phyloP scores from a whole-genome alignment of 2,888 invertebrate species.

The Drosophila melanosoma region DNA sequence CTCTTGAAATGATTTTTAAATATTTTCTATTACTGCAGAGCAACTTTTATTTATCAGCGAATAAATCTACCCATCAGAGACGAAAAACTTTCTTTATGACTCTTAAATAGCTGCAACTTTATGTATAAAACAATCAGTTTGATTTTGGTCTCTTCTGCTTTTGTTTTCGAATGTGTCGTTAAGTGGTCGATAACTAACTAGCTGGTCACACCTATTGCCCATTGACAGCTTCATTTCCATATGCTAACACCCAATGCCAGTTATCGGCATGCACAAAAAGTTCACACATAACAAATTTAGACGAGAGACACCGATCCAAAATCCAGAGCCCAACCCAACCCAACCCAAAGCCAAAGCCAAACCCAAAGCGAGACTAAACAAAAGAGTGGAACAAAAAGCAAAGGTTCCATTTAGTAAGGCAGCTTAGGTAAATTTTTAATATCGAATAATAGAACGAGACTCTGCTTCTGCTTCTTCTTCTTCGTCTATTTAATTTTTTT shows the following conservation, averaged over 20 bases:
- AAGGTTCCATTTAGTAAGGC: constrained; percentile 56
- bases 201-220: constrained; percentile 57
- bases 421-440: constrained; percentile 59
- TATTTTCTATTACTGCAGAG: neutral
- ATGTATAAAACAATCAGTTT: constrained; percentile 32
- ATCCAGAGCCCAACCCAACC: constrained; percentile 6
- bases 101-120: constrained; percentile 32
- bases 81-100: constrained; percentile 33
- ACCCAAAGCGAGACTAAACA: constrained; percentile 51
- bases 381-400: constrained; percentile 48
- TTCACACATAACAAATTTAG: constrained; percentile 72
- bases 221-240: constrained; percentile 74
- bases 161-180: constrained; percentile 25
- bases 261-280: constrained; percentile 55
- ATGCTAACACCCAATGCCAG: constrained; percentile 31
- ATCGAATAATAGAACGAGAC: constrained; percentile 32
- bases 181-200: constrained; percentile 41
- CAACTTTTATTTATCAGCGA: constrained; percentile 13
- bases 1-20: neutral
- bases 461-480: constrained; percentile 23
- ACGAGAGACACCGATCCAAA: constrained; percentile 8
- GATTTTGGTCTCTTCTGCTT: constrained; percentile 14
- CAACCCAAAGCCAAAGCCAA: constrained; percentile 3
- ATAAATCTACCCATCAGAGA: constrained; percentile 19
- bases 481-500: constrained; percentile 10